phyloP scores from a whole-genome alignment of 2,113 vertebrate species.

The Oncorhynchus kisutch region DNA sequence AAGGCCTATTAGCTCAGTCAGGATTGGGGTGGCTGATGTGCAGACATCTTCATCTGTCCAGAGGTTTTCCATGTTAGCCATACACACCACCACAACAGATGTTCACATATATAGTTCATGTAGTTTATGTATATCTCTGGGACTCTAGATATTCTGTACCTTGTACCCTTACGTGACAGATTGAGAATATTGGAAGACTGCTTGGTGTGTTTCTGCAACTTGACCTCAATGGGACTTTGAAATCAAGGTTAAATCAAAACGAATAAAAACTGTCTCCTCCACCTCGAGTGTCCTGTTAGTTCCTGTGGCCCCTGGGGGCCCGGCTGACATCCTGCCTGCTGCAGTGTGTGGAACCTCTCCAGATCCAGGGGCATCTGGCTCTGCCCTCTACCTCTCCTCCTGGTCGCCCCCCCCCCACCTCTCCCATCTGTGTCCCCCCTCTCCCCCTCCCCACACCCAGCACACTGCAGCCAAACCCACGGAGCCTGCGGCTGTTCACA shows the following conservation, averaged over 20 bases:
- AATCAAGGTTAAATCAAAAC: too few relatives aligned
- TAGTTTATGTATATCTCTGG: too few relatives aligned
- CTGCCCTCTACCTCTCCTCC: not conserved
- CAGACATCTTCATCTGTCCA: not conserved
- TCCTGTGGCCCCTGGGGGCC: not conserved
- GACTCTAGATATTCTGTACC: too few relatives aligned
- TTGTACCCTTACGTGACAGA: too few relatives aligned
- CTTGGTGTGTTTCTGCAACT: too few relatives aligned
- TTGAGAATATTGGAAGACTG: too few relatives aligned
- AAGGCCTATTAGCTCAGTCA: too few relatives aligned
- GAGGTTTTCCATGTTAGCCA: not conserved
- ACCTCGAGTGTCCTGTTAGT: not conserved
- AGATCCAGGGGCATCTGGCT: not conserved
- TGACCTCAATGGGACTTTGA: too few relatives aligned
- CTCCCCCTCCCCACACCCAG: slow-evolving; percentile 13
- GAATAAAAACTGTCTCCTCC: too few relatives aligned
- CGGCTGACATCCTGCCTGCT: slow-evolving; percentile 2
- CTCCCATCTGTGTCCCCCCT: slow-evolving; percentile 24
- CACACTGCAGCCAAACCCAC: not conserved
- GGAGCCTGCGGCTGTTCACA: slow-evolving; percentile 28
- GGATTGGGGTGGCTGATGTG: not conserved
- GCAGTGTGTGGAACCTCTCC: not conserved
- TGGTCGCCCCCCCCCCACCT: not conserved
- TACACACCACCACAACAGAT: not conserved
- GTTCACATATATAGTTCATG: too few relatives aligned